Evolutionary conservation across 2,888 invertebrate genomes (phyloP), one percentile per base, ranked within the genome.

Genomic region (Lasius fuliginosus): DNA sequence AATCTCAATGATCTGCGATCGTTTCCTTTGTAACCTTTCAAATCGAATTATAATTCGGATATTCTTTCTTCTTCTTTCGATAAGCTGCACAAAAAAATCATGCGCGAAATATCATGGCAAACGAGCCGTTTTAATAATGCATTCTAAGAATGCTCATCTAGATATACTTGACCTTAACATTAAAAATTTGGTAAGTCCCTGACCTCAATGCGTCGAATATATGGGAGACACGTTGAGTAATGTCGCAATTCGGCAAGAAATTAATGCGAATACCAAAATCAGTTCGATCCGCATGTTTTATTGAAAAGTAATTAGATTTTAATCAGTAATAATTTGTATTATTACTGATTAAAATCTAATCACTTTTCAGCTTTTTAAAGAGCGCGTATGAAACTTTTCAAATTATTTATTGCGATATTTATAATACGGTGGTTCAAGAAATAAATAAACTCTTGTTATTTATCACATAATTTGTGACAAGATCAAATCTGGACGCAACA

Each of bases 91-190:
- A 9, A 2, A 46, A 15, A 23, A 18, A 18, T 49, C 49, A 49
- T 6, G 18, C 15, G n/a, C 0, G 18, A 33, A 74, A 74, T 12
- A 36, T 64, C 65, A 62, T n/a, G 12, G 4, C 23, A 15, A 75
- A 49, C 11, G 3, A 30, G 27, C 40, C 8, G 46, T 53, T 53
- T 30, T 74, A 40, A 27, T 36, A 36, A 56, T 18, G 23, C 23
- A 27, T 18, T 60, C 4, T 15, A 53, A 53, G 15, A 76, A 53
- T 36, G 3, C 1, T 73, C 23, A 53, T 36, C 0, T 4, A 30
- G 4, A 42, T 23, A 53, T 65, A 56, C 27, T 65, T 77, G 65
- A 83, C 74, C 77, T 86, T 71, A 56, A 67, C 74, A 64, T 6
- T 12, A 53, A 60, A 71, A 71, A 53, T 11, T 30, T n/a, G n/a